Conservation (phyloP, 2,888 invertebrate species). For the Ommatoiulus sabulosus region DNA sequence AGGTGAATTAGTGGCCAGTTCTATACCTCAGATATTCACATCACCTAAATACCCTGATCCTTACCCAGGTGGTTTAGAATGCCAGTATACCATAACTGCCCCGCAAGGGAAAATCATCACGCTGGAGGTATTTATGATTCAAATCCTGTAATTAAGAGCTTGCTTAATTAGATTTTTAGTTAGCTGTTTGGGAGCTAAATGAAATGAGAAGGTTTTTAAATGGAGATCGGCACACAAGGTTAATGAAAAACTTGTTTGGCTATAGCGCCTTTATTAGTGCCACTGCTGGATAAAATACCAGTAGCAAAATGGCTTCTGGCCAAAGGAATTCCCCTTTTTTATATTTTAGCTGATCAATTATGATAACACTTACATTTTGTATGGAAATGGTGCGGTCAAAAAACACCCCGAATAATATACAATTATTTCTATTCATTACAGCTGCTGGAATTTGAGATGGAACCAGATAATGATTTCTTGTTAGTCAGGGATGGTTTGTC, state of each 20-base stretch:
- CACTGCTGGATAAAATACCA: background rate
- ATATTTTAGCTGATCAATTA: conserved; percentile 27
- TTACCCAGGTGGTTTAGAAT: conserved; percentile 96
- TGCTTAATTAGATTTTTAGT: background rate
- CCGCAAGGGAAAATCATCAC: conserved; percentile 93
- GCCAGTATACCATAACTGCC: conserved; percentile 90
- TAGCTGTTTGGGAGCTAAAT: background rate
- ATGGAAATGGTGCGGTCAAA: background rate
- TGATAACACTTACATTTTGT: background rate
- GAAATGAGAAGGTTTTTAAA: conserved; percentile 10
- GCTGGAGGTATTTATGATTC: conserved; percentile 74
- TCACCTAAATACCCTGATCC: conserved; percentile 93
- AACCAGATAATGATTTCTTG: conserved; percentile 77
- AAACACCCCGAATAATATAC: background rate
- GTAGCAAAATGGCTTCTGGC: conserved; percentile 11
- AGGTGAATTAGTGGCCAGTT: conserved; percentile 85
- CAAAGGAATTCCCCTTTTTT: background rate
- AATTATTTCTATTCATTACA: conserved; percentile 60
- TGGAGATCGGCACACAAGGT: background rate
- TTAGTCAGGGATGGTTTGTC: conserved; percentile 90
- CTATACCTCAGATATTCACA: conserved; percentile 87
- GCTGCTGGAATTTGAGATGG: conserved; percentile 67
- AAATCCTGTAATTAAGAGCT: background rate
- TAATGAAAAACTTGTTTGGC: conserved; percentile 19
- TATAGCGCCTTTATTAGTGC: background rate